Conservation (phyloP, 2,113 vertebrate genomes). For the Rhinolophus ferrumequinum region DNA sequence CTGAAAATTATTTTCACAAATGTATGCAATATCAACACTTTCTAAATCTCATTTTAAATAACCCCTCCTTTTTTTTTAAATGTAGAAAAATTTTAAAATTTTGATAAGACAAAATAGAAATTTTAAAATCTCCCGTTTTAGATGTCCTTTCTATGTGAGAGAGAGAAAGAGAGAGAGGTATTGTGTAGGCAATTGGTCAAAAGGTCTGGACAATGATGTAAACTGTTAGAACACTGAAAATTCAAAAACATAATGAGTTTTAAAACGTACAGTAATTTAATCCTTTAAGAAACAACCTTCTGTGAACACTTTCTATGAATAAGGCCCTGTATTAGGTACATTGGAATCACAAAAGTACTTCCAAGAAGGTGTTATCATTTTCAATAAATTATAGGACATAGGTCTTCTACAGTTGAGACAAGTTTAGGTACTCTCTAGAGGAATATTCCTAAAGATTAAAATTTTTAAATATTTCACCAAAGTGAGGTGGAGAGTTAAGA, state of each 20-base stretch:
- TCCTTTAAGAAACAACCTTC: background rate
- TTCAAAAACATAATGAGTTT: background rate
- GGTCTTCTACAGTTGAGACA: background rate
- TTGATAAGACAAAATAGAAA: background rate
- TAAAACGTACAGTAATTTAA: background rate
- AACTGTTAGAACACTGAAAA: background rate
- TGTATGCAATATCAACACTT: background rate
- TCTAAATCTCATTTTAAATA: conserved; percentile 11
- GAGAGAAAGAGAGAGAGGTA: background rate
- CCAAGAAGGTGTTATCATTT: background rate
- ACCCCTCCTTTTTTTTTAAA: background rate
- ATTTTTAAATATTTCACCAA: background rate
- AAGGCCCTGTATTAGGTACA: background rate
- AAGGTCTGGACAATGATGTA: background rate
- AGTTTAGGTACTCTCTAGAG: background rate
- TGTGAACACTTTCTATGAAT: background rate
- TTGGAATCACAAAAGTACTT: background rate
- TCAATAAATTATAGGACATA: background rate
- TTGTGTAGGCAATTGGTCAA: background rate
- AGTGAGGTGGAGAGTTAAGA: background rate
- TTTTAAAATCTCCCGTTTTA: background rate
- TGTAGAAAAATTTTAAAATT: background rate
- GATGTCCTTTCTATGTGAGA: background rate
- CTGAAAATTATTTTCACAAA: conserved; percentile 48
- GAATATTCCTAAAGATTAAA: background rate